Evolutionary conservation across 2,888 invertebrate species (phyloP).

Genomic region (Drosophila phalerata): DNA sequence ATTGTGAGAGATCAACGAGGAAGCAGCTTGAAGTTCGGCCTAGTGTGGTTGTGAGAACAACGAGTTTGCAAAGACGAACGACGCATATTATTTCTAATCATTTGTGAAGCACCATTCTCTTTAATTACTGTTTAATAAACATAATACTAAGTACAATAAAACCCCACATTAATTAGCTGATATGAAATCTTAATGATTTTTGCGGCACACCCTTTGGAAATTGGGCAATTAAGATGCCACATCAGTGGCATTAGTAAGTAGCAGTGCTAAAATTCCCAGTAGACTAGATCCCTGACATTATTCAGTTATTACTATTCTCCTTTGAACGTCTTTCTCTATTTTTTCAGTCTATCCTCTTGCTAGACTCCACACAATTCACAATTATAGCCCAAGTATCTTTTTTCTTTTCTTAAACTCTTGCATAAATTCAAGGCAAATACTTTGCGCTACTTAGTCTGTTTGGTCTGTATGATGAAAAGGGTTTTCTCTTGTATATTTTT

Average conservation of each 20-base stretch:
- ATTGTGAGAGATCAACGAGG: too few relatives aligned
- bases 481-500: conserved; percentile 57
- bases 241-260: too few relatives aligned
- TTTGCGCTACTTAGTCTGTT: conserved; percentile 49
- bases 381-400: conserved; percentile 33
- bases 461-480: conserved; percentile 39
- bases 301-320: conserved; percentile 33
- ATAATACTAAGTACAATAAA: too few relatives aligned
- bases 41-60: too few relatives aligned
- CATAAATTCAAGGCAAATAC: conserved; percentile 55
- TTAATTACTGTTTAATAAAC: too few relatives aligned
- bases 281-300: conserved; percentile 40
- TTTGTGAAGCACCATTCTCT: too few relatives aligned
- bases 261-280: conserved; percentile 30
- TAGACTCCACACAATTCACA: conserved; percentile 30
- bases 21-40: too few relatives aligned
- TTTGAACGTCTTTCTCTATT: conserved; percentile 1
- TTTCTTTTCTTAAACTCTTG: conserved; percentile 34
- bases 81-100: too few relatives aligned
- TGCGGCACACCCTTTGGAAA: conserved; percentile 8
- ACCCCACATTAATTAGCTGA: conserved; percentile 29
- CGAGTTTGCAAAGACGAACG: too few relatives aligned
- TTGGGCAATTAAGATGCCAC: conserved; percentile 58
- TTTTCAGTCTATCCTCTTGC: conserved; percentile 3
- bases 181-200: conserved; percentile 17